These are phyloP conservation scores for Podarcis lilfordi DNA, from an alignment of 2,797 vertebrate species.

Conservation along the genomic window DNA sequence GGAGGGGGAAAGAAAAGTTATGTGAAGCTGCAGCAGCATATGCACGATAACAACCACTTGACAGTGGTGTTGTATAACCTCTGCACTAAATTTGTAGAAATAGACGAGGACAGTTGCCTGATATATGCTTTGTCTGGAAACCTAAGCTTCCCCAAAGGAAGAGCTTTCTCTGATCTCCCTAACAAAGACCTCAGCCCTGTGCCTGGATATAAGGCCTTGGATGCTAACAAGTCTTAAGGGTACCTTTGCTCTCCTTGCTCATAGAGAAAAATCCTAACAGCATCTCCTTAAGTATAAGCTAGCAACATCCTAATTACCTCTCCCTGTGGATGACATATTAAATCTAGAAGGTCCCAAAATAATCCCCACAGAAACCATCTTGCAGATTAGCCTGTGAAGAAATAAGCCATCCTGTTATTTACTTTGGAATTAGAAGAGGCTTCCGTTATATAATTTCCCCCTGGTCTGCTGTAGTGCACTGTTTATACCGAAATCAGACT, in stretches of 20 bases:
- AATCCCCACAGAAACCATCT: constrained; percentile 69
- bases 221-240: constrained; percentile 68
- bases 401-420: constrained; percentile 58
- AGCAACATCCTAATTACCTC: constrained; percentile 75
- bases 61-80: no score
- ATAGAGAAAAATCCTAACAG: constrained; percentile 70
- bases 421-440: constrained; percentile 30
- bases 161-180: not conserved
- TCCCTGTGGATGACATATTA: constrained; percentile 74
- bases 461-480: not conserved
- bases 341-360: constrained; percentile 74
- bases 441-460: constrained; percentile 18
- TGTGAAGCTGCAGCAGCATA: no score
- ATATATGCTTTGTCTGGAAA: not conserved
- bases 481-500: not conserved
- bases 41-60: no score
- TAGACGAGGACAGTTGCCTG: not conserved
- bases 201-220: constrained; percentile 53
- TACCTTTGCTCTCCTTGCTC: constrained; percentile 68
- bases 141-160: constrained; percentile 36
- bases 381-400: constrained; percentile 51
- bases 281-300: constrained; percentile 70
- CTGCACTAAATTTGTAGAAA: no score
- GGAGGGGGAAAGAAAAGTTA: no score
- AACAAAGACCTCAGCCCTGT: rapidly evolving